Percentiles rank a stretch among this genome's conserved stretches.
Conservation (phyloP, 1,140 invertebrate genomes). For the Caerostris extrusa region DNA sequence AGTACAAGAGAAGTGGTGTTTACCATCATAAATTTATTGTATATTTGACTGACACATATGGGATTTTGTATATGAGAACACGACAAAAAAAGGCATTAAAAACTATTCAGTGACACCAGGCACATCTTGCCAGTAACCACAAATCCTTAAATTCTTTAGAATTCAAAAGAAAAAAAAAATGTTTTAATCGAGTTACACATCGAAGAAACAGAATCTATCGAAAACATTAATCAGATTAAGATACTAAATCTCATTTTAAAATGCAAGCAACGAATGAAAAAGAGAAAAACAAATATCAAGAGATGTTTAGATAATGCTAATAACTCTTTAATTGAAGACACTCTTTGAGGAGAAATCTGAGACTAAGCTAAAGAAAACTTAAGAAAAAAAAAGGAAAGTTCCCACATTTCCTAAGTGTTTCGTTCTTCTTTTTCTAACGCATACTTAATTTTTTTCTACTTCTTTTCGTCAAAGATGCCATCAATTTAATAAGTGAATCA, state of each 20-base stretch:
- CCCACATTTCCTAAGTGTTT: neutral
- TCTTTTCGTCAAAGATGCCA: neutral
- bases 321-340: conserved; percentile 23
- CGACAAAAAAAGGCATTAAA: too few relatives aligned
- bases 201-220: neutral
- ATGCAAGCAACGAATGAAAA: neutral
- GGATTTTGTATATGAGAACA: too few relatives aligned
- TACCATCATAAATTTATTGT: too few relatives aligned
- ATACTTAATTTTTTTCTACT: neutral
- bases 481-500: conserved; percentile 35
- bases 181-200: too few relatives aligned
- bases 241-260: neutral
- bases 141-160: neutral
- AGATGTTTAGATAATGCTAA: conserved; percentile 13
- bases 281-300: neutral
- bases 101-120: too few relatives aligned
- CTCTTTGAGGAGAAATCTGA: neutral
- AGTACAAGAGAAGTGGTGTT: too few relatives aligned
- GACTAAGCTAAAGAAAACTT: neutral
- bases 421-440: neutral
- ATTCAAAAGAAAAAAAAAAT: neutral
- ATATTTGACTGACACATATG: too few relatives aligned
- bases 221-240: neutral
- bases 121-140: too few relatives aligned
- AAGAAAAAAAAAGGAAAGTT: neutral